A percentile compares a stretch with the other conserved stretches of the same genome.
phyloP scores from a whole-genome alignment of 2,888 invertebrate species.

The Hirtodrosophila alboralis region DNA sequence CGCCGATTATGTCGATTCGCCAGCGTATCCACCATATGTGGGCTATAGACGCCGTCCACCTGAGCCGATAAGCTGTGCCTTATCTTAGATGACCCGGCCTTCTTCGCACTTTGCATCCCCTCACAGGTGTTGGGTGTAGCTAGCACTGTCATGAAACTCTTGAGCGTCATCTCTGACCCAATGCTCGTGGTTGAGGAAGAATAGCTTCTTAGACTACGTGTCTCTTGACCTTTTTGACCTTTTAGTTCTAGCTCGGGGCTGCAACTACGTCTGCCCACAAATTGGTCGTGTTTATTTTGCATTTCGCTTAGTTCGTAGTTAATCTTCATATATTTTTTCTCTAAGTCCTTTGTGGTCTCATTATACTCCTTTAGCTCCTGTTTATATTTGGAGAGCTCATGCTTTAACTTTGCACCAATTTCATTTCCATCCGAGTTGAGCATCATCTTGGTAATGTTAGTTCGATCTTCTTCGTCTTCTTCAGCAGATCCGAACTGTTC shows the following conservation, averaged over 20 bases:
- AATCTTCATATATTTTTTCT: constrained; percentile 79
- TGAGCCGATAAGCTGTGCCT: constrained; percentile 29
- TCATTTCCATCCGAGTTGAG: constrained; percentile 32
- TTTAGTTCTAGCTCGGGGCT: constrained; percentile 13
- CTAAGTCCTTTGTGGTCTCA: constrained; percentile 75
- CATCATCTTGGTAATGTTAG: background rate
- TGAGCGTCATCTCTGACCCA: constrained; percentile 57
- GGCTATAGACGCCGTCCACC: constrained; percentile 16
- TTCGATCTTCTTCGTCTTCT: constrained; percentile 14
- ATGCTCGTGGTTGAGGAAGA: constrained; percentile 52
- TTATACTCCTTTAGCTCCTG: constrained; percentile 78
- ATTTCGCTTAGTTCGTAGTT: constrained; percentile 79
- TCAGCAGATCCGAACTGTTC: constrained; percentile 20
- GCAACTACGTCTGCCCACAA: constrained; percentile 48
- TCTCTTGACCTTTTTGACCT: constrained; percentile 28
- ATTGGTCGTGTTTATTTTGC: constrained; percentile 76
- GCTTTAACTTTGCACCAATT: constrained; percentile 67
- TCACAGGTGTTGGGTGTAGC: constrained; percentile 44
- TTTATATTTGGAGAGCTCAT: constrained; percentile 74
- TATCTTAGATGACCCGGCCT: constrained; percentile 17
- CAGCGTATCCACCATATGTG: constrained; percentile 27
- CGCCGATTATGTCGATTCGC: constrained; percentile 27
- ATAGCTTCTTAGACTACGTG: constrained; percentile 12
- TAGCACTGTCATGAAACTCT: constrained; percentile 67
- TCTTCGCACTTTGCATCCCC: constrained; percentile 13